Base-by-base conservation (phyloP, 2,888 invertebrate species). In the Drepanosiphum platanoidis region DNA sequence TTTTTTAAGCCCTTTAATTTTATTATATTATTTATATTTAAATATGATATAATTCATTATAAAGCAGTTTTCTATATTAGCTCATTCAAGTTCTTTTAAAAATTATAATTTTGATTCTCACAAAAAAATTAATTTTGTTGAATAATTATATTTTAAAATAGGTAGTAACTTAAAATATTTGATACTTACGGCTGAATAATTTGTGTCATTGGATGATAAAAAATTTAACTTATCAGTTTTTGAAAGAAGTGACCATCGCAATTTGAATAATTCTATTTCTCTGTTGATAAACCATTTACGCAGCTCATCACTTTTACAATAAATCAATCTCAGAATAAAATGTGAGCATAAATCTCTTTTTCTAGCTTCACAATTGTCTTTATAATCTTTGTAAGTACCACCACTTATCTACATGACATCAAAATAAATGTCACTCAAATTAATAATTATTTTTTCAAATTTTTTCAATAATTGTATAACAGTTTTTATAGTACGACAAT, bases 341-440 rank as follows among this genome's bases (percentile, higher is more conserved):
- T 99, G 99, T 0, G 98, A 96, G 79, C 98, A 92, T 88, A 96
- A 94, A 90, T 99, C 99, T 87, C 93, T 92, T 52, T 92, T 92
- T 84, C 95, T 92, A 1, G 93, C 92, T 89, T 93, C 92, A 70
- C 93, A 89, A 88, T 94, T 94, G 1, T 90, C 89, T 87, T 94
- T 15, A 2, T 61, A 13, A 18, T 77, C 66, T 34, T 58, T 79
- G 15, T 78, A 75, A 32, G 27, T 22, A 36, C 27, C 68, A 42
- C 74, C 80, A 39, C 5, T 58, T n/a, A 64, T 52, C 77, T 81
- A 80, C 18, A 52, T 3, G 80, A 39, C 87, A 82, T 61, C 82
- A 64, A 80, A 79, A 18, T 18, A n/a, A 34, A 39, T 39, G n/a
- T n/a, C n/a, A 39, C 39, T 18, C 46, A 46, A 46, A 18, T n/a